Conservation (phyloP, 1,140 invertebrate species). For the Druon quercuslanigerum region DNA sequence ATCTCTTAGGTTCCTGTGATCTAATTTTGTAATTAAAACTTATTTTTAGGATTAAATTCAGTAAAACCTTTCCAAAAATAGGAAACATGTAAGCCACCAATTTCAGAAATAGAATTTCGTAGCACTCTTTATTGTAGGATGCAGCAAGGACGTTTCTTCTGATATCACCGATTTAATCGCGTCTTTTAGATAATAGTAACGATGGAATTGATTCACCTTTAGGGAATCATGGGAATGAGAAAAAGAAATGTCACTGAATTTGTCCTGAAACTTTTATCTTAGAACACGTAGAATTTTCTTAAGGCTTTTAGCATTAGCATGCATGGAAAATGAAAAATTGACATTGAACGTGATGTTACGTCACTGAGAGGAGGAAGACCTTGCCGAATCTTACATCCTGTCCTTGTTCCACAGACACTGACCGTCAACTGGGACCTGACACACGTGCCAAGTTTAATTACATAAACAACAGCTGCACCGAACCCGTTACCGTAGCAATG, state of each 20-base stretch:
- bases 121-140: constrained; percentile 9
- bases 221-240: no score
- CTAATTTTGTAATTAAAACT: no score
- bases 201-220: not conserved
- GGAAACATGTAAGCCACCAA: not conserved
- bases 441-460: constrained; percentile 53
- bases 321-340: constrained; percentile 34
- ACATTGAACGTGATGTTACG: not conserved
- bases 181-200: not conserved
- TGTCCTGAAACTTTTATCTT: no score
- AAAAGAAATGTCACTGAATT: no score
- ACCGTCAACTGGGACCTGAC: constrained; percentile 53
- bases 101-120: not conserved
- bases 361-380: constrained; percentile 5
- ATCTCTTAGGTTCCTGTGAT: no score
- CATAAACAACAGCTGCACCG: constrained; percentile 54
- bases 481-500: constrained; percentile 56
- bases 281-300: no score
- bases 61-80: not conserved
- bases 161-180: not conserved
- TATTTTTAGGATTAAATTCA: no score
- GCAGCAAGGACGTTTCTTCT: constrained; percentile 11
- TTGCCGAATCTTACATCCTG: constrained; percentile 32
- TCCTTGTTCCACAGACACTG: constrained; percentile 50
- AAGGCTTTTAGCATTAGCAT: not conserved